Percentiles rank a stretch among this genome's conserved stretches.
Conservation (phyloP, 2,113 vertebrate species). For the Chlamydotis undulata region DNA sequence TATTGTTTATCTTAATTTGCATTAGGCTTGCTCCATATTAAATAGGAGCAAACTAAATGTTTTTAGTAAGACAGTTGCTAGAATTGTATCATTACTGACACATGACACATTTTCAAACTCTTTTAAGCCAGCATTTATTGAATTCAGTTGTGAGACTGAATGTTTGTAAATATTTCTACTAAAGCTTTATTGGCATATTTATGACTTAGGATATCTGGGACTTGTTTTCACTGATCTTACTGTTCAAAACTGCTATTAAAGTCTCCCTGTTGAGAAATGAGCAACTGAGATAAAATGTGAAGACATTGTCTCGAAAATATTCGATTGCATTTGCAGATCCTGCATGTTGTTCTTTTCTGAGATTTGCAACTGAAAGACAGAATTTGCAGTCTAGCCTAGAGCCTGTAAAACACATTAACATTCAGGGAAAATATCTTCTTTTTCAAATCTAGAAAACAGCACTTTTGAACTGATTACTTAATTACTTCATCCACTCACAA, state of each 20-base stretch:
- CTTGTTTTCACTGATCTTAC: not conserved
- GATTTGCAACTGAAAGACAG: not conserved
- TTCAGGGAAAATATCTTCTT: slow-evolving; percentile 31
- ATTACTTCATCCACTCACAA: slow-evolving; percentile 55
- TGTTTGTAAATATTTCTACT: not conserved
- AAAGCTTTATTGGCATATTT: not conserved
- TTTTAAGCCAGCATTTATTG: not conserved
- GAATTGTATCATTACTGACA: not conserved
- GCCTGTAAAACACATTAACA: slow-evolving; percentile 29
- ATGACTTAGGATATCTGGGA: not conserved
- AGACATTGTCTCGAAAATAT: not conserved
- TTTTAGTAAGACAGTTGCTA: not conserved
- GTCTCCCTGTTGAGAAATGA: not conserved
- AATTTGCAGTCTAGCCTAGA: slow-evolving; percentile 12
- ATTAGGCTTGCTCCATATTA: not conserved
- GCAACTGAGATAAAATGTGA: not conserved
- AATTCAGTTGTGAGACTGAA: not conserved
- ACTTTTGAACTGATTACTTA: slow-evolving; percentile 61
- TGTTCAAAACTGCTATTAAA: not conserved
- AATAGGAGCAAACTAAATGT: not conserved
- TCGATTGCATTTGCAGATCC: not conserved
- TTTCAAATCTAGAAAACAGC: slow-evolving; percentile 43
- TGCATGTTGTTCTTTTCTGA: not conserved
- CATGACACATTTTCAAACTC: not conserved
- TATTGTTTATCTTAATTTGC: not conserved